Base-by-base conservation (phyloP, 2,797 vertebrate species). In the Zenarchopterus dispar region DNA sequence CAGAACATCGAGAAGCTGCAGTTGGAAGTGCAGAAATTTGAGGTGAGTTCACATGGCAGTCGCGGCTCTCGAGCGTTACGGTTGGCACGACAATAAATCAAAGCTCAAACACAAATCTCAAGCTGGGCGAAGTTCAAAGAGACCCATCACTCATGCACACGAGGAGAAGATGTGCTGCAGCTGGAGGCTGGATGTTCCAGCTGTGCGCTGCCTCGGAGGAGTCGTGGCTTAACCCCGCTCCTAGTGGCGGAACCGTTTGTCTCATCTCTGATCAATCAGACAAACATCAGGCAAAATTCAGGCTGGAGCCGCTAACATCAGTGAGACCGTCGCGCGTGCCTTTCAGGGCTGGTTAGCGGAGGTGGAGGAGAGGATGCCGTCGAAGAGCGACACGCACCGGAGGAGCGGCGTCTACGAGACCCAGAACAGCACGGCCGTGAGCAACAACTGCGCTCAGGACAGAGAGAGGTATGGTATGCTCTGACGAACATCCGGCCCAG, bases 341-440 rank as follows among this genome's bases (percentile, higher is more conserved):
- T 84, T 79, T 33, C 86, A 99, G 98, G 95, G 95, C 77, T 99
- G 97, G 97, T 91, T 99, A 81, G 95, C 96, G 0, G 98, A 99
- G 81, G 97, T 97, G 19, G 98, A 99, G 77, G 97, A 97, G 67
- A 89, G 94, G 67, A 89, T 99, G 78, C 95, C 97, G 0, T 81
- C 68, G 0, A 95, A 95, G 63, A 90, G 80, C 0, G 97, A 99
- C 1, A 89, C 93, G 9, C 70, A 92, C 0, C 92, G 94, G 52
- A 93, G 95, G 82, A 99, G 98, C 0, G 93, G 81, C 0, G 19
- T 96, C 55, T 98, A 93, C 1, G 97, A 98, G 33, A 80, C 92
- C 1, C 96, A 97, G 84, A 95, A 93, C 85, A 91, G 75, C 0
- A 82, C 95, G 0, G 43, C 91, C 8, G 80, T 91, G 83, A 92